Conservation (phyloP, 2,888 invertebrate genomes). For the Saturnia japonica region DNA sequence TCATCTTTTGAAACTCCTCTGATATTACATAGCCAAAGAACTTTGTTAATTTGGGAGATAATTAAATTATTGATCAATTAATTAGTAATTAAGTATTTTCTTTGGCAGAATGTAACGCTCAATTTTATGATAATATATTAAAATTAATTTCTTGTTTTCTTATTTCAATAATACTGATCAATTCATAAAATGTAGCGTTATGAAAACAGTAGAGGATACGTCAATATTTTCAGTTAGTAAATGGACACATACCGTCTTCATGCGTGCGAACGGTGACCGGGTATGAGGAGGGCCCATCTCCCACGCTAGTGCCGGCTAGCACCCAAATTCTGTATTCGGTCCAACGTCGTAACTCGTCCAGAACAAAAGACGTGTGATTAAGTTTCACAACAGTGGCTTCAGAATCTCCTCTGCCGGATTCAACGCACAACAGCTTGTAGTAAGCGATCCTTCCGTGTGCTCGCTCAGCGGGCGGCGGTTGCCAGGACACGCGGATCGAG, state of each 20-base stretch:
- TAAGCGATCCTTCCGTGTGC: conserved; percentile 96
- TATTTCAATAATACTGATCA: conserved; percentile 6
- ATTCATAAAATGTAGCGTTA: conserved; percentile 52
- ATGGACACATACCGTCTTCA: conserved; percentile 97
- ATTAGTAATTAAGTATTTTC: conserved; percentile 43
- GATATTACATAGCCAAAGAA: conserved; percentile 61
- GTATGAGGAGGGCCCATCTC: conserved; percentile 96
- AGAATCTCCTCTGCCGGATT: conserved; percentile 91
- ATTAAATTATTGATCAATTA: conserved; percentile 47
- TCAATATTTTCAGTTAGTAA: conserved; percentile 29
- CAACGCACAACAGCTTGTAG: conserved; percentile 96
- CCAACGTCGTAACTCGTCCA: conserved; percentile 96
- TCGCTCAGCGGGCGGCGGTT: conserved; percentile 94
- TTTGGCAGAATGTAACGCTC: conserved; percentile 51
- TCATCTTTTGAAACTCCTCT: conserved; percentile 44
- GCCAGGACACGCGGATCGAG: conserved; percentile 94
- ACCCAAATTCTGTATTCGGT: conserved; percentile 98
- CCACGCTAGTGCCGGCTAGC: conserved; percentile 96
- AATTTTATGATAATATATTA: conserved; percentile 51
- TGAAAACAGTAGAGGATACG: conserved; percentile 19
- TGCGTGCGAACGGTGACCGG: conserved; percentile 96
- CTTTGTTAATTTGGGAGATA: conserved; percentile 48
- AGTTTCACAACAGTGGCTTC: conserved; percentile 91
- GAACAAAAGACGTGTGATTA: conserved; percentile 89
- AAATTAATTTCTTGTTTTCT: neutral